Conservation (phyloP, 2,888 invertebrate genomes). For the Amblyteles armatorius region DNA sequence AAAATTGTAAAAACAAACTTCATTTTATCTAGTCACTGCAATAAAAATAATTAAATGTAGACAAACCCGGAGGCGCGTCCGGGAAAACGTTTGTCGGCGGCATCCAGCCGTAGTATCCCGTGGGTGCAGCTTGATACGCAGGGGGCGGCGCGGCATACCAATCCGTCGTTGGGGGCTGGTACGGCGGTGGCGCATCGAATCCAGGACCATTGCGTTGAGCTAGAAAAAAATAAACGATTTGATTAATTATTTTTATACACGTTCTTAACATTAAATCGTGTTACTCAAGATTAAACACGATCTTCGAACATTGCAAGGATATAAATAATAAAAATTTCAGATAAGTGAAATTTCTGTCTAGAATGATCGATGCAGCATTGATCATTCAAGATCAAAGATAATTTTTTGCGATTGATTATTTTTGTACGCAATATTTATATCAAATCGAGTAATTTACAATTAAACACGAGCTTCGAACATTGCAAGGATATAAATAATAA, state of each 20-base stretch:
- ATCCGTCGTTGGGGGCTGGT: conserved; percentile 91
- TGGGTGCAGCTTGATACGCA: conserved; percentile 93
- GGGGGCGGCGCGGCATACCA: conserved; percentile 96
- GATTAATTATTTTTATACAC: too few relatives aligned
- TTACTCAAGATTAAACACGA: too few relatives aligned
- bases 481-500: neutral
- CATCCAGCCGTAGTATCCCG: conserved; percentile 97
- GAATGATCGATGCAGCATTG: too few relatives aligned
- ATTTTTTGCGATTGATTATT: too few relatives aligned
- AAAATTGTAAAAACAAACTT: neutral
- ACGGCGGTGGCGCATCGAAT: conserved; percentile 92
- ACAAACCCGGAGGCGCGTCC: conserved; percentile 84
- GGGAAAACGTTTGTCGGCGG: conserved; percentile 92
- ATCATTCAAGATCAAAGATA: too few relatives aligned
- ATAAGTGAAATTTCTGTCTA: too few relatives aligned
- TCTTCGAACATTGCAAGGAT: too few relatives aligned
- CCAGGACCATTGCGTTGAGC: conserved; percentile 88
- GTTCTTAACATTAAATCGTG: too few relatives aligned
- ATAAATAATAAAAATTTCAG: too few relatives aligned
- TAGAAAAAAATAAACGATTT: conserved; percentile 53
- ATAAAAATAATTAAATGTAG: neutral
- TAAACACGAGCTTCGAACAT: too few relatives aligned
- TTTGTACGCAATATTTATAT: too few relatives aligned
- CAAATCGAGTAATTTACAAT: too few relatives aligned
- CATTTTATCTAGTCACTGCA: neutral